A percentile compares a stretch with the other conserved stretches of the same genome.
Evolutionary conservation across 2,113 vertebrate species (phyloP).

Genomic region (Callionymus lyra): DNA sequence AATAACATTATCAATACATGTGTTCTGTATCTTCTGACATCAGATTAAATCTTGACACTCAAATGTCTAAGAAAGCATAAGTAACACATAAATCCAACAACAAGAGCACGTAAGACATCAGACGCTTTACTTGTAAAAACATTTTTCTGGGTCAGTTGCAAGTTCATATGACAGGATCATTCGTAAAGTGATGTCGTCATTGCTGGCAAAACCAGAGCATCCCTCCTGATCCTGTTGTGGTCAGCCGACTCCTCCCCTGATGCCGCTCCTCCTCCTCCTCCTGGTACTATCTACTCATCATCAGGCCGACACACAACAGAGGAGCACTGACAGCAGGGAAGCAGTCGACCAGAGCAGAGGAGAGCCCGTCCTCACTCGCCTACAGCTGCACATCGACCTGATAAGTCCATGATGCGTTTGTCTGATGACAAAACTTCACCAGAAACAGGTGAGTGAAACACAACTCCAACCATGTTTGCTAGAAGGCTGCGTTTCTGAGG

Average conservation of each 20-base stretch:
- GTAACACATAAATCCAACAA: too few relatives aligned
- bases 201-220: constrained; percentile 4
- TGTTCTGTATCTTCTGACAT: too few relatives aligned
- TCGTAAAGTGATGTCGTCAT: constrained; percentile 22
- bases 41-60: too few relatives aligned
- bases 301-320: not conserved
- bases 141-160: not conserved
- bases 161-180: constrained; percentile 16
- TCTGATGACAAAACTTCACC: constrained; percentile 30
- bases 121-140: constrained; percentile 4
- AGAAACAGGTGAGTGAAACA: constrained; percentile 23
- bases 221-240: not conserved
- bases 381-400: not conserved
- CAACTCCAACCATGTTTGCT: too few relatives aligned
- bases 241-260: not conserved
- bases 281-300: constrained; percentile 14
- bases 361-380: not conserved
- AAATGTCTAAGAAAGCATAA: too few relatives aligned
- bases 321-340: not conserved
- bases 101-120: too few relatives aligned
- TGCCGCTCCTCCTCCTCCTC: constrained; percentile 27
- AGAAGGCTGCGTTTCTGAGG: too few relatives aligned
- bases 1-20: not conserved
- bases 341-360: not conserved
- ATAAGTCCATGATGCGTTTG: constrained; percentile 12